Evolutionary conservation across 2,113 vertebrate genomes (phyloP), one percentile per base, ranked within the genome.

Genomic region (Columbina picui): DNA sequence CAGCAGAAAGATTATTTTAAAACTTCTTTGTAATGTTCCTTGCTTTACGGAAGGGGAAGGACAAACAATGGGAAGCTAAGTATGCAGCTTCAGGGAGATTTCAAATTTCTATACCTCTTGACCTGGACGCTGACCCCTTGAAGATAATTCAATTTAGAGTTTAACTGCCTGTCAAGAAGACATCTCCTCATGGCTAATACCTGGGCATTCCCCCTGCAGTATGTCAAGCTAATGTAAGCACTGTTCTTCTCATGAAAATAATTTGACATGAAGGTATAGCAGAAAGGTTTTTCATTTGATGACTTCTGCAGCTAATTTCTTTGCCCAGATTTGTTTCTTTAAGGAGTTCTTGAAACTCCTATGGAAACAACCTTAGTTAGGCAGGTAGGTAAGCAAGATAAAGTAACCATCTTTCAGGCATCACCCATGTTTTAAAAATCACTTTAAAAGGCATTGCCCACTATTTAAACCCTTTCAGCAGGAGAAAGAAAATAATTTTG

Each of bases 401-500:
- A 69, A 79, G 63, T 39, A 95, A 75, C 30, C 56, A 45, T 50
- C 57, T 88, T 53, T 69, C 67, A 67, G 41, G 17, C 9, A 13
- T 23, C 64, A 59, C 41, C 20, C 14, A 20, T 85, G 34, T 74
- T 70, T 56, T 45, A 83, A 74, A 94, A 95, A 89, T 75, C 21
- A 65, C n/a, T 85, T 71, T 74, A 6, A 64, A 55, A 81, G 84
- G 18, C 4, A 2, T 32, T 70, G 43, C 29, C 61, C 53, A 32
- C 45, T 91, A 45, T 84, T 92, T 76, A 87, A 91, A 57, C 10
- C 18, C 34, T 79, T 92, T 57, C 16, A 21, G 16, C 16, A 71
- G 47, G 22, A 91, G 30, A 88, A 76, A 65, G 49, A 92, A 96
- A 95, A 91, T 32, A 73, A 94, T 84, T 85, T 91, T 82, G 81